Conservation (phyloP, 2,113 vertebrate genomes). For the Scytalopus superciliaris region DNA sequence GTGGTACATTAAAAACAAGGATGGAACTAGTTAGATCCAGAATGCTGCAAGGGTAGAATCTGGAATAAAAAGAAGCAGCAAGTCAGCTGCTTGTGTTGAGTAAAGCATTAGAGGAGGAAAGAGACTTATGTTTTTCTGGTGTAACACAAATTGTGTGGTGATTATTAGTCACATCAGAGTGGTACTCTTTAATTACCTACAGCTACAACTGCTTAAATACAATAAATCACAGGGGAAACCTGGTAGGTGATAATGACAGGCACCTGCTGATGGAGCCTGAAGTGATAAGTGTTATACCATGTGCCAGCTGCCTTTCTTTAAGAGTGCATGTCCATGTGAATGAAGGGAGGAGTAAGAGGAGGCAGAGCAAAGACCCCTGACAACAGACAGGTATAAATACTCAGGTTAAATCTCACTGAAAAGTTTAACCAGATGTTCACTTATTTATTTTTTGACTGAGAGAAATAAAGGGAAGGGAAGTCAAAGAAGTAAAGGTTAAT, state of each 20-base stretch:
- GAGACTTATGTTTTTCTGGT: not conserved
- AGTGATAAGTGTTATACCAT: not conserved
- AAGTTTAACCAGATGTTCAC: not conserved
- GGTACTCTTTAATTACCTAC: not conserved
- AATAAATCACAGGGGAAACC: not conserved
- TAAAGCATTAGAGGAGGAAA: not conserved
- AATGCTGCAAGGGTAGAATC: not conserved
- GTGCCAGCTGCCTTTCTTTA: not conserved
- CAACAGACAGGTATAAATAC: not conserved
- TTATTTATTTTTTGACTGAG: not conserved
- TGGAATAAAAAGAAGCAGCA: not conserved
- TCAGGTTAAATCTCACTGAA: not conserved
- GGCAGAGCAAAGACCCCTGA: not conserved
- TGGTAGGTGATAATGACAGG: not conserved
- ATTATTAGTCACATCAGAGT: not conserved
- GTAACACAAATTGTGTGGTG: not conserved
- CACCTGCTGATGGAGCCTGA: not conserved
- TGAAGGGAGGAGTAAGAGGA: not conserved
- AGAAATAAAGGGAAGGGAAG: not conserved
- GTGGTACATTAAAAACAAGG: not conserved
- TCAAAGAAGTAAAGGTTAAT: not conserved
- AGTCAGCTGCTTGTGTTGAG: not conserved
- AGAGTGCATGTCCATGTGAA: rapidly evolving
- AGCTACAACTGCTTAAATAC: not conserved
- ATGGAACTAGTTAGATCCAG: not conserved